These are phyloP conservation scores for Proterorhinus semilunaris DNA, from an alignment of 2,113 vertebrate species.

Conservation along the genomic window DNA sequence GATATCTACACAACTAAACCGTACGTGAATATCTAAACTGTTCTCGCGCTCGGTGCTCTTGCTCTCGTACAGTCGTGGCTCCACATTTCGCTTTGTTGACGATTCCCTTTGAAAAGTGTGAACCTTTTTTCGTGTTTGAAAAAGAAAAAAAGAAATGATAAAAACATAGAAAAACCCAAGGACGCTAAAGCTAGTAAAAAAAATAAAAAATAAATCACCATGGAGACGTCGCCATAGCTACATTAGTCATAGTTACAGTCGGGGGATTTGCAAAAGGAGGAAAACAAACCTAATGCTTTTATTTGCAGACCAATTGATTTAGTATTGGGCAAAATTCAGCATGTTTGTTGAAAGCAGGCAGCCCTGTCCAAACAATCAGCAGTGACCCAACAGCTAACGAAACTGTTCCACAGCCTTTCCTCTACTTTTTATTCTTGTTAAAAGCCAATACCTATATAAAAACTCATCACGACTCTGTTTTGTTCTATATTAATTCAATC, in stretches of 20 bases:
- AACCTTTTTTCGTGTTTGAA: neutral
- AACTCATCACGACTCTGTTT: too few relatives aligned
- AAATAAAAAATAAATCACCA: conserved; percentile 19
- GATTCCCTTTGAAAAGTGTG: conserved; percentile 45
- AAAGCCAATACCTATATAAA: too few relatives aligned
- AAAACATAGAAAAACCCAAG: conserved; percentile 17
- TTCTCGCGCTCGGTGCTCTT: conserved; percentile 19
- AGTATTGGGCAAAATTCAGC: too few relatives aligned
- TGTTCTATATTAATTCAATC: too few relatives aligned
- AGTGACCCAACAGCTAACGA: too few relatives aligned
- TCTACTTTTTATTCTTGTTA: too few relatives aligned
- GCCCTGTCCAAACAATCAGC: too few relatives aligned
- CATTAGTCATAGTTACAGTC: neutral
- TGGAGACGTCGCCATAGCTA: conserved; percentile 40
- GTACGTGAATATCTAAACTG: conserved; percentile 1
- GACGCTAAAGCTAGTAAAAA: conserved; percentile 27
- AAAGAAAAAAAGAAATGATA: neutral
- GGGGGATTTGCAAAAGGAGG: neutral
- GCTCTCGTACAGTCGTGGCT: neutral
- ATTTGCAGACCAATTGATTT: neutral
- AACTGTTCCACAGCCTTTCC: too few relatives aligned
- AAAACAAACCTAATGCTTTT: neutral
- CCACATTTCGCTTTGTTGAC: neutral
- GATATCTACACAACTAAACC: conserved; percentile 11
- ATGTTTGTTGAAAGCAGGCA: too few relatives aligned